phyloP scores from a whole-genome alignment of 1,140 invertebrate species.

The Holotrichia oblita region DNA sequence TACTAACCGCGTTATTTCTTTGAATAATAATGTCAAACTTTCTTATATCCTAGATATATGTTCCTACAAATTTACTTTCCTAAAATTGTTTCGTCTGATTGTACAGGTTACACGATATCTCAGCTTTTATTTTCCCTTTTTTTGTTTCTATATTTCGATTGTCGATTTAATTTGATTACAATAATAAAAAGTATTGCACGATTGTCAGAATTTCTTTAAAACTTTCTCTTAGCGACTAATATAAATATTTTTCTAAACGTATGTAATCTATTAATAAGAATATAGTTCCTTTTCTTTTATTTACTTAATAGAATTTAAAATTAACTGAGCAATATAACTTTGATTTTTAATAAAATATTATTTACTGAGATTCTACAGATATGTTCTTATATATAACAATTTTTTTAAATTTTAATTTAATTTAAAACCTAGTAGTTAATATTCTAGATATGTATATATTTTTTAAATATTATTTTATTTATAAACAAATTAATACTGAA shows the following conservation, averaged over 20 bases:
- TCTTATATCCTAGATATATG: constrained; percentile 2
- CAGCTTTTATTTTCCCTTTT: constrained; percentile 29
- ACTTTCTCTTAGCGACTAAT: not conserved
- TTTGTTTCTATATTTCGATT: constrained; percentile 50
- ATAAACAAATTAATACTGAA: constrained; percentile 39
- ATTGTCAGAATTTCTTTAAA: constrained; percentile 52
- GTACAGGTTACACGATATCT: constrained; percentile 29
- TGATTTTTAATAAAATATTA: constrained; percentile 47
- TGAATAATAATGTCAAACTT: not conserved
- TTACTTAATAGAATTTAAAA: constrained; percentile 30
- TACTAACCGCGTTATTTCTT: not conserved
- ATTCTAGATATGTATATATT: not conserved
- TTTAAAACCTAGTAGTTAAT: constrained; percentile 4
- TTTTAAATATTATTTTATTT: constrained; percentile 28
- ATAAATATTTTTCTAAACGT: not conserved
- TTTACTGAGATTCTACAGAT: constrained; percentile 46
- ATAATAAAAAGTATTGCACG: constrained; percentile 52
- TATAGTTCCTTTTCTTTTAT: not conserved
- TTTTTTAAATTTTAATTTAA: constrained; percentile 22
- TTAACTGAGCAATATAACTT: constrained; percentile 53
- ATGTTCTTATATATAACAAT: constrained; percentile 40
- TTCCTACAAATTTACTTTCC: constrained; percentile 20
- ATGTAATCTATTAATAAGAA: constrained; percentile 27
- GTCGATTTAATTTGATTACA: constrained; percentile 48
- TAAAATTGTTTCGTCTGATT: constrained; percentile 25